A percentile compares a stretch with the other conserved stretches of the same genome.
phyloP scores from a whole-genome alignment of 2,888 invertebrate genomes.

The Anodontia alba region DNA sequence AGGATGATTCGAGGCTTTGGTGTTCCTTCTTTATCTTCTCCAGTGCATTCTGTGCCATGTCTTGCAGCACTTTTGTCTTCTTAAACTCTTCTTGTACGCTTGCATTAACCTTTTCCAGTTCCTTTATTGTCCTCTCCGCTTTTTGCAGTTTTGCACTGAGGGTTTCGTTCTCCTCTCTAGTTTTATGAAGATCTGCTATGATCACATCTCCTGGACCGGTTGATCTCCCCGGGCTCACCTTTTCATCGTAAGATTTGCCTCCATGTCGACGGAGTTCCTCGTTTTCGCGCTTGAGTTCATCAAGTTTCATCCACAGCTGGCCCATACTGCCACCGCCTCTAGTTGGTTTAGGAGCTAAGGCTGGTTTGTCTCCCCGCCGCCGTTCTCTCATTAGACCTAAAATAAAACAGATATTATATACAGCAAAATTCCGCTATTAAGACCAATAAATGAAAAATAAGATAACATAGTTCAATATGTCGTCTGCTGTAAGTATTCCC shows the following conservation, averaged over 20 bases:
- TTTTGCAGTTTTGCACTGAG: constrained; percentile 71
- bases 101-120: constrained; percentile 69
- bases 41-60: constrained; percentile 73
- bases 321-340: constrained; percentile 76
- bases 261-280: constrained; percentile 72
- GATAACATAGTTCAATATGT: no score
- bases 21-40: constrained; percentile 77
- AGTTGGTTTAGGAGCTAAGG: constrained; percentile 53
- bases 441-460: no score
- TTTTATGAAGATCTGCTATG: constrained; percentile 73
- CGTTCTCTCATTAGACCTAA: background rate
- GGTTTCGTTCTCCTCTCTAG: constrained; percentile 71
- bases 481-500: no score
- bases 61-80: constrained; percentile 72
- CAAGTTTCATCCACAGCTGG: constrained; percentile 81
- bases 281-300: constrained; percentile 80
- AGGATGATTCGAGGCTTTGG: constrained; percentile 69
- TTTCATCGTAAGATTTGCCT: constrained; percentile 65
- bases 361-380: constrained; percentile 39
- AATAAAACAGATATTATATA: no score
- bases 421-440: no score
- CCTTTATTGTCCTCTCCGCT: constrained; percentile 70
- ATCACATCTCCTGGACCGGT: constrained; percentile 77
- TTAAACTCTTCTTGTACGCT: constrained; percentile 75
- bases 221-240: constrained; percentile 59